A percentile compares a stretch with the other conserved stretches of the same genome.
These are phyloP conservation scores for Agriopis leucophaearia DNA, from an alignment of 2,888 invertebrate genomes.

Conservation along the genomic window DNA sequence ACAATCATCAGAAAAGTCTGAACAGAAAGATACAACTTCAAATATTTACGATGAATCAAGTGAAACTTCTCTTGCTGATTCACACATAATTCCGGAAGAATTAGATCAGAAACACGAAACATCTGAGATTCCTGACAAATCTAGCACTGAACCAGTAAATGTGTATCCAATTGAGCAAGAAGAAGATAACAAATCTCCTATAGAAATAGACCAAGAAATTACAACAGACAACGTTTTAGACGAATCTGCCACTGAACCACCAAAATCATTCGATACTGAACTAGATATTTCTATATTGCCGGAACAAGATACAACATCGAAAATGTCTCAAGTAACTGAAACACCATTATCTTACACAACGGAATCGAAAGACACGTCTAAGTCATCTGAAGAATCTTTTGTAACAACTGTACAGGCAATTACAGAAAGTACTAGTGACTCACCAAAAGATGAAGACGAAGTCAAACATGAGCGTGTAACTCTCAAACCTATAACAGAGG, in stretches of 20 bases:
- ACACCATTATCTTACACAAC: constrained; percentile 13
- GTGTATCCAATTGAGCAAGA: constrained; percentile 7
- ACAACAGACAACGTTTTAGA: constrained; percentile 15
- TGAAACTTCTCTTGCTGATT: constrained; percentile 17
- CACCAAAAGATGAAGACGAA: constrained; percentile 5
- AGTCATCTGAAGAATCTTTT: constrained; percentile 24
- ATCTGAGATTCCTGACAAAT: constrained; percentile 18
- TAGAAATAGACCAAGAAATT: constrained; percentile 8
- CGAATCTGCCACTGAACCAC: constrained; percentile 17
- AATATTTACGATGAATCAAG: constrained; percentile 20
- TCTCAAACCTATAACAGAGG: constrained; percentile 3
- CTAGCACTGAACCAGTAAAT: constrained; percentile 21
- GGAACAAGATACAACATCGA: constrained; percentile 21
- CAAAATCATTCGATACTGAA: constrained; percentile 17
- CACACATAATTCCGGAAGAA: constrained; percentile 13
- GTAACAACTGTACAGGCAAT: constrained; percentile 16
- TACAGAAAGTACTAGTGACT: constrained; percentile 27
- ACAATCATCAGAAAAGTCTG: constrained; percentile 22
- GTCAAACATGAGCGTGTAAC: constrained; percentile 2
- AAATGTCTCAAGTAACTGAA: constrained; percentile 17
- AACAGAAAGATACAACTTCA: constrained; percentile 19
- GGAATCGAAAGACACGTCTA: constrained; percentile 16
- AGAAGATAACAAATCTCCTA: constrained; percentile 17
- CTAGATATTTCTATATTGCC: constrained; percentile 18
- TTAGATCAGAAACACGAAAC: constrained; percentile 12